Percentiles rank a stretch among this genome's conserved stretches.
Evolutionary conservation across 2,113 vertebrate species (phyloP).

Genomic region (Silurus meridionalis): DNA sequence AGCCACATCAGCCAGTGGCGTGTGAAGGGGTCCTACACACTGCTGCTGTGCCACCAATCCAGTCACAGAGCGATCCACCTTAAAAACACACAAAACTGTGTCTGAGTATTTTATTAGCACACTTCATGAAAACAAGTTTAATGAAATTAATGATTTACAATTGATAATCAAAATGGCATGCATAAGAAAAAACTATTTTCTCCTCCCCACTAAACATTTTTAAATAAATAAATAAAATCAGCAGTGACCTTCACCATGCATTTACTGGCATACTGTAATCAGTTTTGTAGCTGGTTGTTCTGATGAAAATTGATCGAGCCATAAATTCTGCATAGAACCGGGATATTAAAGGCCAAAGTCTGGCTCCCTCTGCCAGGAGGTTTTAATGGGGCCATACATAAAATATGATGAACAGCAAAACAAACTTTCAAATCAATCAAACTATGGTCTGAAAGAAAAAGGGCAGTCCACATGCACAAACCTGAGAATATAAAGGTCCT

Average conservation of each 20-base stretch:
- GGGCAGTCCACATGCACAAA: background rate
- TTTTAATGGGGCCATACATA: background rate
- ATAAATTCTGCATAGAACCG: background rate
- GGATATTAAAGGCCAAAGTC: background rate
- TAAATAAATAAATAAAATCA: too few species aligned
- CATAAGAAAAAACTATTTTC: background rate
- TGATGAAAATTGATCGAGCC: background rate
- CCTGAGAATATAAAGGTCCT: background rate
- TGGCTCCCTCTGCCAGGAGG: background rate
- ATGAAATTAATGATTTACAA: background rate
- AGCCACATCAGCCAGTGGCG: slow-evolving; percentile 87
- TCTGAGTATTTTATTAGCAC: background rate
- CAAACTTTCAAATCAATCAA: background rate
- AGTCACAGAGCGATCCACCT: slow-evolving; percentile 93
- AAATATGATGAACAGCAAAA: background rate
- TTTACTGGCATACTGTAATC: too few species aligned
- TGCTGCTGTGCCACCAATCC: slow-evolving; percentile 94
- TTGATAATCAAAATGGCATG: background rate
- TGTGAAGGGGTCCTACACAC: slow-evolving; percentile 91
- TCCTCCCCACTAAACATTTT: too few species aligned
- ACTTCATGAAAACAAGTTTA: background rate
- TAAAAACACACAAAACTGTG: background rate
- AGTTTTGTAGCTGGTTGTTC: background rate
- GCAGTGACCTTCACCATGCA: too few species aligned
- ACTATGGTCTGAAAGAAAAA: background rate